A percentile compares a stretch with the other conserved stretches of the same genome.
Evolutionary conservation across 1,140 invertebrate genomes (phyloP).

Genomic region (Cydia fagiglandana): DNA sequence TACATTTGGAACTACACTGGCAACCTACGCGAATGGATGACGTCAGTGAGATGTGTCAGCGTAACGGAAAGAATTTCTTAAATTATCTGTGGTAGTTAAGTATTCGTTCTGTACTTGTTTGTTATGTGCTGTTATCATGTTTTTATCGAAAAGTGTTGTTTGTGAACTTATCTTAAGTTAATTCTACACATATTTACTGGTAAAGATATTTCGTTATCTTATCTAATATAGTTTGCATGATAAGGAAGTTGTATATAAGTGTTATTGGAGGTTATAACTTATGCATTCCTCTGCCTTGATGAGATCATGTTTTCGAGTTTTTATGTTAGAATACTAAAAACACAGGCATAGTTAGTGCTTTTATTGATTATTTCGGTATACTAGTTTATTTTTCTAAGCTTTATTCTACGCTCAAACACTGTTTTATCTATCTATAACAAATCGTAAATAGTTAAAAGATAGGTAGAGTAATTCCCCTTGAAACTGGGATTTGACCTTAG

Average conservation of each 20-base stretch:
- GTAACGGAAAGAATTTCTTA: conserved; percentile 25
- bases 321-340: conserved; percentile 55
- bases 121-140: conserved; percentile 70
- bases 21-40: background rate
- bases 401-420: background rate
- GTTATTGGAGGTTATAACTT: conserved; percentile 64
- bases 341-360: background rate
- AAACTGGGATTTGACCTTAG: background rate
- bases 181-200: conserved; percentile 67
- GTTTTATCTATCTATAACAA: background rate
- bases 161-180: conserved; percentile 63
- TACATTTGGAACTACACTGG: background rate
- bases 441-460: background rate
- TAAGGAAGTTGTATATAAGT: conserved; percentile 46
- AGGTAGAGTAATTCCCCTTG: background rate
- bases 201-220: conserved; percentile 68
- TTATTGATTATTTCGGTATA: background rate
- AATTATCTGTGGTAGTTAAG: conserved; percentile 53
- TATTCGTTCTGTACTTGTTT: conserved; percentile 58
- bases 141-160: conserved; percentile 77
- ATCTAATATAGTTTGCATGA: conserved; percentile 54
- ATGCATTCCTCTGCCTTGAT: conserved; percentile 42
- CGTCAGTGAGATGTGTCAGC: conserved; percentile 17
- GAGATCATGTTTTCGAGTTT: conserved; percentile 69
- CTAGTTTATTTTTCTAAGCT: background rate